A percentile compares a stretch with the other conserved stretches of the same genome.
Evolutionary conservation across 2,888 invertebrate genomes (phyloP).

Genomic region (Apotomis betuletana): DNA sequence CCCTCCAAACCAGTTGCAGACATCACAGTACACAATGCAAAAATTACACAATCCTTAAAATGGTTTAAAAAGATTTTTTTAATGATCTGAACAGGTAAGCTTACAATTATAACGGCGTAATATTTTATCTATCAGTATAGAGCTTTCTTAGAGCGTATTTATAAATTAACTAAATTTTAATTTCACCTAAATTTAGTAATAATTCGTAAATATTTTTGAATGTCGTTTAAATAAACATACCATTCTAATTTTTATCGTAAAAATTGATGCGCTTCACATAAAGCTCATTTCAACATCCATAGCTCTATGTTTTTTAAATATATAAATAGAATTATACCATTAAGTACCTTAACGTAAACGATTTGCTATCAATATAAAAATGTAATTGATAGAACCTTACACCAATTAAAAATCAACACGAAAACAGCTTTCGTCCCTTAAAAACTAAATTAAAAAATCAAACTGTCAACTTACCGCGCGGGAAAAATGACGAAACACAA

Average conservation of each 20-base stretch:
- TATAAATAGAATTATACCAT: too few species aligned
- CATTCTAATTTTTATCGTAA: not conserved
- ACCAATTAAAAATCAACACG: not conserved
- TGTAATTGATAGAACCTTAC: not conserved
- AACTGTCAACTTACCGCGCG: conserved; percentile 39
- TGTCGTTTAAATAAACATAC: too few species aligned
- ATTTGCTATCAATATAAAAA: too few species aligned
- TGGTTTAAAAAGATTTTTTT: too few species aligned
- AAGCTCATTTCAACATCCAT: not conserved
- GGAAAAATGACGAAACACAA: conserved; percentile 36
- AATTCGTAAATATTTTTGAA: too few species aligned
- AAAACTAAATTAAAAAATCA: conserved; percentile 29
- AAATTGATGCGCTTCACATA: not conserved
- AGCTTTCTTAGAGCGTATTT: not conserved
- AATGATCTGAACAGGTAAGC: too few species aligned
- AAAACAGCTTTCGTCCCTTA: conserved; percentile 8
- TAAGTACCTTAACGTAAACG: not conserved
- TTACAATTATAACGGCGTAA: too few species aligned
- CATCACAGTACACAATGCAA: conserved; percentile 6
- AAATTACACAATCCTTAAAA: conserved; percentile 15
- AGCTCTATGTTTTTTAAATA: not conserved
- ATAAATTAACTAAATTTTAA: too few species aligned
- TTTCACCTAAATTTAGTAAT: too few species aligned
- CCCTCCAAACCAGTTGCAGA: conserved; percentile 24
- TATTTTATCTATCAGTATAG: too few species aligned